phyloP scores from a whole-genome alignment of 2,113 vertebrate genomes.

The Triplophysa rosa region DNA sequence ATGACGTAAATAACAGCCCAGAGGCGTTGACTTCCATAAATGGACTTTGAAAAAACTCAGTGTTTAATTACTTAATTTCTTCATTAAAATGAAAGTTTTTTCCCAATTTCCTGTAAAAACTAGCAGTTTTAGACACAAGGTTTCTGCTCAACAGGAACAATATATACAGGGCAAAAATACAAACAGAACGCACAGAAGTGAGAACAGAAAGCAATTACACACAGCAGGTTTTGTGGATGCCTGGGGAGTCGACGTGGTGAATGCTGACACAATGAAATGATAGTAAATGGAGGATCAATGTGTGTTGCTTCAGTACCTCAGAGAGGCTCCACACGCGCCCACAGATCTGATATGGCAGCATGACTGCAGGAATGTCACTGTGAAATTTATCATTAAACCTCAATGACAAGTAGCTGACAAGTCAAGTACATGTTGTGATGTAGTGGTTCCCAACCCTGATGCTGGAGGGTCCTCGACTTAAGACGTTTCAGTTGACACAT shows the following conservation, averaged over 20 bases:
- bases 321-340: background rate
- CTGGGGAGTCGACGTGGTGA: background rate
- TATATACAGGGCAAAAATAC: background rate
- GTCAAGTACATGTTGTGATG: background rate
- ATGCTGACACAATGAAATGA: conserved; percentile 17
- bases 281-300: conserved; percentile 5
- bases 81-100: too few species aligned
- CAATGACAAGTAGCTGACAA: background rate
- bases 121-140: too few species aligned
- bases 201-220: background rate
- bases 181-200: conserved; percentile 21
- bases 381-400: background rate
- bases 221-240: conserved; percentile 8
- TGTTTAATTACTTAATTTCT: too few species aligned
- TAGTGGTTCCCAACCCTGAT: too few species aligned
- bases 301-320: background rate
- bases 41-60: too few species aligned
- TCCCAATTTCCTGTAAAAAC: too few species aligned
- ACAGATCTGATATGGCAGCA: background rate
- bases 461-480: too few species aligned
- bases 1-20: too few species aligned
- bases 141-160: too few species aligned
- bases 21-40: too few species aligned
- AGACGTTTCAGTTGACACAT: too few species aligned
- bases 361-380: conserved; percentile 1